Conservation (phyloP, 2,888 invertebrate species). For the Apodemia zela region DNA sequence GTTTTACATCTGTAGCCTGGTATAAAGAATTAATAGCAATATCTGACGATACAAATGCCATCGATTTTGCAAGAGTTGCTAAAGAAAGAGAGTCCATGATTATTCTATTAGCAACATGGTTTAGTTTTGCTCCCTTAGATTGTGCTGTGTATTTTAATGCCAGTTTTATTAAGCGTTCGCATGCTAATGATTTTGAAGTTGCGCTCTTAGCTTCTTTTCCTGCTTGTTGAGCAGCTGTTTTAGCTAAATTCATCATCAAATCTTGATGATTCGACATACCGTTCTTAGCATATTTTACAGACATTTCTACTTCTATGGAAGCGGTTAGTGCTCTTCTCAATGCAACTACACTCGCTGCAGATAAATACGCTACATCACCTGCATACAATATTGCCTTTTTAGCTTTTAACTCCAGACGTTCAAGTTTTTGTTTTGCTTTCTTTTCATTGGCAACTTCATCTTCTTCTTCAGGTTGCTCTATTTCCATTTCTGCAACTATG, state of each 20-base stretch:
- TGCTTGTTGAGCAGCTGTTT: conserved; percentile 72
- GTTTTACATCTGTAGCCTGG: conserved; percentile 68
- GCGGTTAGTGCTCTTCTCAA: conserved; percentile 69
- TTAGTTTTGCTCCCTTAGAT: conserved; percentile 64
- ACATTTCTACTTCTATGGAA: conserved; percentile 73
- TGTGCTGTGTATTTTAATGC: conserved; percentile 71
- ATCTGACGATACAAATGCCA: conserved; percentile 72
- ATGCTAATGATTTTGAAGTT: conserved; percentile 63
- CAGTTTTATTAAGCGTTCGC: conserved; percentile 65
- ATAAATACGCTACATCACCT: conserved; percentile 71
- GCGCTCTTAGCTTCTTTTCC: conserved; percentile 73
- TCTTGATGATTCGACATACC: conserved; percentile 73
- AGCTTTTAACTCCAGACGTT: conserved; percentile 64
- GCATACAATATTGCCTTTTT: conserved; percentile 73
- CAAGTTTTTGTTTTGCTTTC: conserved; percentile 58
- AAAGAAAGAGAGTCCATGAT: conserved; percentile 70
- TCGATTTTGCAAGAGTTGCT: conserved; percentile 68
- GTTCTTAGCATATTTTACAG: conserved; percentile 64
- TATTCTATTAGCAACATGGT: conserved; percentile 70
- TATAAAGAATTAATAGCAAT: conserved; percentile 73
- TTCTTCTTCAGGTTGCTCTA: conserved; percentile 60
- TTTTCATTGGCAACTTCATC: conserved; percentile 56
- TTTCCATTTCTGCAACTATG: conserved; percentile 62
- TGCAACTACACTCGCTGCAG: conserved; percentile 71
- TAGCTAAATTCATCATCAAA: conserved; percentile 73